phyloP scores from a whole-genome alignment of 1,140 invertebrate species.

The Plutomurus gul region DNA sequence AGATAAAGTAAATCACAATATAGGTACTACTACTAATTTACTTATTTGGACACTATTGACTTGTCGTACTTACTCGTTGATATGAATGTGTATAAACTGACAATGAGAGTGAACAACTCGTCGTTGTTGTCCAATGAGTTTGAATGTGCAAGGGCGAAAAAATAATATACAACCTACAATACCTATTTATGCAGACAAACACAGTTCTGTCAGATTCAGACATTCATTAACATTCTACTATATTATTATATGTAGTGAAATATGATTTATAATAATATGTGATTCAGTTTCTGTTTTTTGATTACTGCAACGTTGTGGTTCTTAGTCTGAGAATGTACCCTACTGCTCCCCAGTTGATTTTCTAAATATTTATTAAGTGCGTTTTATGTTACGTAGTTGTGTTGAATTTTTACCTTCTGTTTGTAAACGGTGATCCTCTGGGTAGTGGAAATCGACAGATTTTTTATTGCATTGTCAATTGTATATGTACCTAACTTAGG shows the following conservation, averaged over 20 bases:
- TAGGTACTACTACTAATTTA: neutral
- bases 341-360: no score
- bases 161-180: neutral
- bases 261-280: conserved; percentile 10
- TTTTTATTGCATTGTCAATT: neutral
- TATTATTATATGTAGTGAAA: neutral
- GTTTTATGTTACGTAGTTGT: neutral
- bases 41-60: no score
- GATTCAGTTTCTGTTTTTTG: no score
- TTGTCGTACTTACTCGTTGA: no score
- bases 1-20: neutral
- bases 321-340: no score
- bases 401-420: neutral
- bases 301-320: no score
- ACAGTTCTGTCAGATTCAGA: no score
- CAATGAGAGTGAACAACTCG: neutral
- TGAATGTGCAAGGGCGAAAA: neutral
- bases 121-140: neutral
- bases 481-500: neutral
- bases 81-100: no score
- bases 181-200: neutral
- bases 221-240: conserved; percentile 14
- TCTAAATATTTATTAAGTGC: neutral
- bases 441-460: neutral
- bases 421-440: no score